phyloP scores from a whole-genome alignment of 2,888 invertebrate genomes.

The Argyresthia albistria region DNA sequence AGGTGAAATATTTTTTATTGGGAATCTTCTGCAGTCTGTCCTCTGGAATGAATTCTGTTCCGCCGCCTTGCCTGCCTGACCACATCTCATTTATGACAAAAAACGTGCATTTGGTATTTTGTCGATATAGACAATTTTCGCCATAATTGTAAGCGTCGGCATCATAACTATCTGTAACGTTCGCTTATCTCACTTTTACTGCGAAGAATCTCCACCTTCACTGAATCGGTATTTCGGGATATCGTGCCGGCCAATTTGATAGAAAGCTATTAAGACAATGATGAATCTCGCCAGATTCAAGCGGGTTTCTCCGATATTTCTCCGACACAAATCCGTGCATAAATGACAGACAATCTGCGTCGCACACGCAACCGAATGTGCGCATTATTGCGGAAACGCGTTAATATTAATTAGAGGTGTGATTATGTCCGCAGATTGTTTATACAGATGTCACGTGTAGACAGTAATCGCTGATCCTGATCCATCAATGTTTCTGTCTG shows the following conservation, averaged over 20 bases:
- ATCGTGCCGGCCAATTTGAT: slow-evolving; percentile 6
- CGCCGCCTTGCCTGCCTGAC: too few relatives aligned
- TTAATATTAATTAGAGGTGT: not conserved
- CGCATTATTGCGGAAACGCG: not conserved
- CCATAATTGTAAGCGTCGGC: not conserved
- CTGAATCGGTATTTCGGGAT: not conserved
- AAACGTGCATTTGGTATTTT: too few relatives aligned
- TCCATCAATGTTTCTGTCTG: too few relatives aligned
- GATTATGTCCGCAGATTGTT: not conserved
- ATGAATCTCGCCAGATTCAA: not conserved
- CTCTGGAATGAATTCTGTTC: too few relatives aligned
- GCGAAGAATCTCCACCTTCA: not conserved
- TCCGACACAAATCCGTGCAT: not conserved
- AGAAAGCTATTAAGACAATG: slow-evolving; percentile 8
- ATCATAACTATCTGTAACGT: not conserved
- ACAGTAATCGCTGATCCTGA: too few relatives aligned
- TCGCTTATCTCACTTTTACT: not conserved
- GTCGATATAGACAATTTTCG: too few relatives aligned
- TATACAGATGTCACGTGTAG: too few relatives aligned
- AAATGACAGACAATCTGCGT: not conserved
- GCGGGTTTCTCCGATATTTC: not conserved
- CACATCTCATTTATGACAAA: too few relatives aligned
- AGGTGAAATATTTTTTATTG: too few relatives aligned
- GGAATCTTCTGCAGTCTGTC: too few relatives aligned
- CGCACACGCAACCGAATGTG: not conserved